Evolutionary conservation across 2,113 vertebrate genomes (phyloP), one percentile per base, ranked within the genome.

Genomic region (Phrynosoma blainvillii): DNA sequence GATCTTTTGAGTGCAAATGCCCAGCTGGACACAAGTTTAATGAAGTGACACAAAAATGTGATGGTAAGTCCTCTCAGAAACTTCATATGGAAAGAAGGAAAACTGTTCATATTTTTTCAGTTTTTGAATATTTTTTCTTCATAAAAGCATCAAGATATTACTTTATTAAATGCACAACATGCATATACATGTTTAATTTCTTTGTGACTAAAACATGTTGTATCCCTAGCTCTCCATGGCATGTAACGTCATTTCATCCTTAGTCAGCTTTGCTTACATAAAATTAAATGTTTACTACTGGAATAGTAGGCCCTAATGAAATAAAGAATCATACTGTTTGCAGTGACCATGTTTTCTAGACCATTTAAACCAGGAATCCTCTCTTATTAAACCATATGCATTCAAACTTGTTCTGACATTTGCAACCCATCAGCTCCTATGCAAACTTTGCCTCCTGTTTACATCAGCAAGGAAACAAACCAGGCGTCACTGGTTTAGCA

Each of bases 1-100:
- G 99, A 94, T 99, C 99, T 95, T 99, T 99, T 94, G 98, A 99
- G 96, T 99, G 99, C 96, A 99, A 98, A 96, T 99, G 99, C 95
- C 98, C 99, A 88, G 98, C 98, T 96, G 99, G 99, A 96, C 99
- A 99, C 97, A 98, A 97, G 96, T 99, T 99, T 98, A 98, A 98
- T 93, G 98, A 99, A 97, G 94, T 98, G 95, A 98, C 98, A 93
- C 99, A 99, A 96, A 99, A 99, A 98, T 99, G 99, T 87, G 99
- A 99, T 1, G 99, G 99, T 99, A 97, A 98, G 98, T 95, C 91
- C 92, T 96, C 93, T 82, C 30, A 87, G 88, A 93, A 84, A 90
- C 92, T 91, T 87, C 27, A 68, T 68, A 47, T 85, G 65, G 32
- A 91, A 89, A 36, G 65, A 54, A 79, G n/a, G 2, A 5, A 52